Percentiles rank a stretch among this genome's conserved stretches.
These are phyloP conservation scores for Scopus umbretta DNA, from an alignment of 2,113 vertebrate species.

Conservation along the genomic window DNA sequence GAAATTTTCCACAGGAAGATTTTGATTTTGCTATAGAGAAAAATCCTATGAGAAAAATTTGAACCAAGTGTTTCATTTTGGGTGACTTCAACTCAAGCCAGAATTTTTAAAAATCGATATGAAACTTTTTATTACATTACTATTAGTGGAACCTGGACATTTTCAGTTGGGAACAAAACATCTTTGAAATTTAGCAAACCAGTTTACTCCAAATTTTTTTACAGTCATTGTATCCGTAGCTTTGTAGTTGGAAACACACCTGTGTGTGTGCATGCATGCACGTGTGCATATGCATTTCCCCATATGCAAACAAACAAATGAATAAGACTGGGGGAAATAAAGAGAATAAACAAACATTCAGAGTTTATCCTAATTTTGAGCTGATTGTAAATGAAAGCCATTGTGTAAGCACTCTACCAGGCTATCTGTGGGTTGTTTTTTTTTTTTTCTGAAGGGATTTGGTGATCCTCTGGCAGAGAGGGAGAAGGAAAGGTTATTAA, in stretches of 20 bases:
- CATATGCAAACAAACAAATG: background rate
- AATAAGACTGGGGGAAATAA: background rate
- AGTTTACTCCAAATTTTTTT: background rate
- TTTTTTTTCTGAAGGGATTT: background rate
- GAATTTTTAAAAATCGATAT: background rate
- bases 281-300: background rate
- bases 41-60: conserved; percentile 34
- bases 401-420: background rate
- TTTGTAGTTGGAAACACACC: background rate
- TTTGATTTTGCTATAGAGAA: conserved; percentile 24
- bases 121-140: background rate
- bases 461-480: background rate
- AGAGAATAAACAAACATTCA: conserved; percentile 5
- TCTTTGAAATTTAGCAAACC: background rate
- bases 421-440: background rate
- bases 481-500: background rate
- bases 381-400: background rate
- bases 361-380: conserved; percentile 12
- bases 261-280: accelerated
- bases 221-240: background rate
- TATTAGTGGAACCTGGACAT: background rate
- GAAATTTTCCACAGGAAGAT: conserved; percentile 39
- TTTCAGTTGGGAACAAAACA: background rate
- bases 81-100: background rate
- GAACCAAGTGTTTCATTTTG: conserved; percentile 48